phyloP scores from a whole-genome alignment of 2,113 vertebrate species.

The Corythornis cristatus region DNA sequence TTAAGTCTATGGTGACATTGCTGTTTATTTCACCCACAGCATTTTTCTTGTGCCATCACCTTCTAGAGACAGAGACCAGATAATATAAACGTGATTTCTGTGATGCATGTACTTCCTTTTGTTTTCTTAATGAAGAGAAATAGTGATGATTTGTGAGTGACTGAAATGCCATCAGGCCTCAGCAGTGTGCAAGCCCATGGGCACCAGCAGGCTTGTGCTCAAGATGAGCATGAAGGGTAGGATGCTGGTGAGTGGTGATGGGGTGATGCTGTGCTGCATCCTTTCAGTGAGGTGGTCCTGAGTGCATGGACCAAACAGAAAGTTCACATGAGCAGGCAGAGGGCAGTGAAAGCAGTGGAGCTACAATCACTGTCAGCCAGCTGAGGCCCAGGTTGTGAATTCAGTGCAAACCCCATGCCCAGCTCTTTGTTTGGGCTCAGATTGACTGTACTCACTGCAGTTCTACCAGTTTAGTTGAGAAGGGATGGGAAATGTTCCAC shows the following conservation, averaged over 20 bases:
- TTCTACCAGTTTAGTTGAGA: background rate
- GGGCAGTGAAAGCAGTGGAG: background rate
- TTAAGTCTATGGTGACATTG: background rate
- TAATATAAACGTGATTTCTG: background rate
- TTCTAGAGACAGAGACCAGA: background rate
- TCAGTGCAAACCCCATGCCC: background rate
- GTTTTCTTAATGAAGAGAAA: background rate
- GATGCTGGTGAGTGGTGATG: background rate
- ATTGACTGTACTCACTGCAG: fast-evolving
- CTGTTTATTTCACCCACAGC: background rate
- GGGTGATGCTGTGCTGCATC: background rate
- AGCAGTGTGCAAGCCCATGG: background rate
- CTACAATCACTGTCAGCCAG: background rate
- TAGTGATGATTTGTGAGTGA: background rate
- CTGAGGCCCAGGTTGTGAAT: background rate
- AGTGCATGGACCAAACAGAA: background rate
- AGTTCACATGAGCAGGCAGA: background rate
- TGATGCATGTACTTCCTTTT: background rate
- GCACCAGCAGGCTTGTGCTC: background rate
- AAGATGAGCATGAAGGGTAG: background rate
- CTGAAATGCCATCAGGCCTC: background rate
- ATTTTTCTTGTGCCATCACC: background rate
- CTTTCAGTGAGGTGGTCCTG: background rate
- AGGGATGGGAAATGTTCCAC: background rate
- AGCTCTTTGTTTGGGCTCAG: background rate